Evolutionary conservation across 2,797 vertebrate species (phyloP), one percentile per base, ranked within the genome.

Genomic region (Chaetodon trifasciatus): DNA sequence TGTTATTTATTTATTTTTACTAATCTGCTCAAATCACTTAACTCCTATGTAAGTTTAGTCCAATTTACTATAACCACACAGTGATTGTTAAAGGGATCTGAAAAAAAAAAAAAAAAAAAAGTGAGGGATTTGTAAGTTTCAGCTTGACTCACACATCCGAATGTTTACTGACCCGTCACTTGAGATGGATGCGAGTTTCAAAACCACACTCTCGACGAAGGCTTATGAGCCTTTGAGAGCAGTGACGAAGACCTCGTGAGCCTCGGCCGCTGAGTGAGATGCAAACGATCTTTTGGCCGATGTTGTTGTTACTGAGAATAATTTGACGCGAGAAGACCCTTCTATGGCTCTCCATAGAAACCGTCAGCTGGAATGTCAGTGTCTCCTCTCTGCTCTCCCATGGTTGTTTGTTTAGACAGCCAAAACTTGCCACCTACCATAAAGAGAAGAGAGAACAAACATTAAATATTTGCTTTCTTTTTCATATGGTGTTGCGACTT

Each of bases 391-490:
- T 23, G 68, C 86, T 88, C 88, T 87, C 82, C 75, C 81, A 42
- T 40, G 23, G 61, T 86, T 95, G 94, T 94, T 94, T 94, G 91
- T 91, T 93, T 85, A 90, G 91, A 92, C 81, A 71, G 89, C 87
- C 81, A 85, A 91, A 91, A 91, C 84, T 78, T 89, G 88, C 92
- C 91, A 88, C 89, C 92, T 91, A 86, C 90, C 89, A 91, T 95
- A 93, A 95, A 94, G 88, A 79, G 60, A 86, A 88, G 84, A 89
- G 90, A 92, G 88, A 91, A 93, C 93, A 94, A 90, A 93, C 90
- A 88, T 92, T 91, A 82, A 96, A 95, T 95, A 96, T 96, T 95
- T 96, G 93, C 90, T 83, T 86, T 80, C 84, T 89, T 91, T 82
- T 88, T 91, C 86, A 52, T 91, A 82, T 28, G 82, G 82, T 84